Evolutionary conservation across 1,140 invertebrate species (phyloP).

Genomic region (Drosophila yakuba): DNA sequence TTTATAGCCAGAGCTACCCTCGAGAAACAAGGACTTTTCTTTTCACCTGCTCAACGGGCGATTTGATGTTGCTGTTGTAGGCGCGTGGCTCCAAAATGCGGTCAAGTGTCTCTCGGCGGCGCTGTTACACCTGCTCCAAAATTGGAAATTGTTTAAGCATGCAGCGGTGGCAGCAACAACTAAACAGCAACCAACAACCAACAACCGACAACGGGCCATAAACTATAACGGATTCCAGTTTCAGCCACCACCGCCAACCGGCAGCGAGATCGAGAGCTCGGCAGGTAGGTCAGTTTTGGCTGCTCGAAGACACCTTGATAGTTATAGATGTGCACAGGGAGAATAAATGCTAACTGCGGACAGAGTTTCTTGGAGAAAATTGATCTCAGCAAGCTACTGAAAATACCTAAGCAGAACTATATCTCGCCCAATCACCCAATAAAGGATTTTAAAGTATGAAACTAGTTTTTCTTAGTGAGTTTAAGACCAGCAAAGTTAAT

Average conservation of each 20-base stretch:
- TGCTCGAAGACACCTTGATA: slow-evolving; percentile 51
- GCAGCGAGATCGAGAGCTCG: slow-evolving; percentile 31
- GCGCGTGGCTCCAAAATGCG: slow-evolving; percentile 81
- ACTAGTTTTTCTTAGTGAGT: not conserved
- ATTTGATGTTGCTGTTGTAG: slow-evolving; percentile 59
- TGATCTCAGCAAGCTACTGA: no score
- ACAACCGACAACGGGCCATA: slow-evolving; percentile 64
- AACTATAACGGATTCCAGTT: slow-evolving; percentile 83
- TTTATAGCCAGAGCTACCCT: slow-evolving; percentile 76
- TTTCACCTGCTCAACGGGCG: slow-evolving; percentile 69
- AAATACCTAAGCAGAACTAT: no score
- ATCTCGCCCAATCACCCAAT: no score
- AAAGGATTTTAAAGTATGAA: not conserved
- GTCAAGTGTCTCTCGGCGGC: slow-evolving; percentile 67
- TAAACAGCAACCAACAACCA: slow-evolving; percentile 1
- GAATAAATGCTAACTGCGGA: not conserved
- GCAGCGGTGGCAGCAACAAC: not conserved
- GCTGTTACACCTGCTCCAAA: slow-evolving; percentile 79
- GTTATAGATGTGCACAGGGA: slow-evolving; percentile 30
- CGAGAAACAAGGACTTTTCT: slow-evolving; percentile 69
- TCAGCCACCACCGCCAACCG: slow-evolving; percentile 61
- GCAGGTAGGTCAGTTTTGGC: slow-evolving; percentile 75
- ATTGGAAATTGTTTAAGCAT: slow-evolving; percentile 56
- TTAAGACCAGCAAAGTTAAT: no score
- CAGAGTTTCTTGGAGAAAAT: no score